A percentile compares a stretch with the other conserved stretches of the same genome.
phyloP scores from a whole-genome alignment of 2,113 vertebrate species.

The Aegotheles bennettii region DNA sequence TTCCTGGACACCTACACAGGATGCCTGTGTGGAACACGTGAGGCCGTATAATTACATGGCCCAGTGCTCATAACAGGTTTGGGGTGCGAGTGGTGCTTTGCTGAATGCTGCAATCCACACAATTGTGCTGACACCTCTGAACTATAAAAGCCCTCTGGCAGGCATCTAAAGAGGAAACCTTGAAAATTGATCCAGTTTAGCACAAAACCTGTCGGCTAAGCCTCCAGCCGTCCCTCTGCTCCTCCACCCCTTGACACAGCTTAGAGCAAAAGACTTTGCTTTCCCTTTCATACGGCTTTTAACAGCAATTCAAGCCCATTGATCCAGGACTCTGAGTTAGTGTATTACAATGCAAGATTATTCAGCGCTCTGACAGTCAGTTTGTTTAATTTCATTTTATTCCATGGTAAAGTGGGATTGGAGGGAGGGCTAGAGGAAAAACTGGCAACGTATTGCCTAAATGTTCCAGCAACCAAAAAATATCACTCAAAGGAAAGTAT shows the following conservation, averaged over 20 bases:
- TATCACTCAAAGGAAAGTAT: background rate
- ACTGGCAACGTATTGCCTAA: background rate
- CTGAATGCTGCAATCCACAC: conserved; percentile 23
- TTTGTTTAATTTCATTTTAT: conserved; percentile 22
- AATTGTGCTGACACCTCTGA: conserved; percentile 48
- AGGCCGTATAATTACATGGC: background rate
- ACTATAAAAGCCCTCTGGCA: conserved; percentile 33
- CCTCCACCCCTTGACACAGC: conserved; percentile 30
- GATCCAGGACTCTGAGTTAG: conserved; percentile 22
- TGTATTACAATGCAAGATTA: conserved; percentile 45
- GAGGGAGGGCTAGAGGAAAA: background rate
- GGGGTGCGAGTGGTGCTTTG: background rate
- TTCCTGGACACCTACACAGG: background rate
- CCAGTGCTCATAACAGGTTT: background rate
- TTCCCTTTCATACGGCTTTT: conserved; percentile 40
- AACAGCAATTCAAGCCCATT: conserved; percentile 48
- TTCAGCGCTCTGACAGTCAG: background rate
- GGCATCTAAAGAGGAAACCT: conserved; percentile 42
- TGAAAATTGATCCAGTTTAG: conserved; percentile 61
- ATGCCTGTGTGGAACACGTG: rapidly evolving
- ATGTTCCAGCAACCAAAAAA: background rate
- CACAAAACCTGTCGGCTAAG: conserved; percentile 51
- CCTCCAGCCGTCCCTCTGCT: background rate
- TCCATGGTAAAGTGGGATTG: background rate
- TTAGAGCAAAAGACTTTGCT: conserved; percentile 50